phyloP scores from a whole-genome alignment of 2,888 invertebrate species.

The Blomia tropicalis region DNA sequence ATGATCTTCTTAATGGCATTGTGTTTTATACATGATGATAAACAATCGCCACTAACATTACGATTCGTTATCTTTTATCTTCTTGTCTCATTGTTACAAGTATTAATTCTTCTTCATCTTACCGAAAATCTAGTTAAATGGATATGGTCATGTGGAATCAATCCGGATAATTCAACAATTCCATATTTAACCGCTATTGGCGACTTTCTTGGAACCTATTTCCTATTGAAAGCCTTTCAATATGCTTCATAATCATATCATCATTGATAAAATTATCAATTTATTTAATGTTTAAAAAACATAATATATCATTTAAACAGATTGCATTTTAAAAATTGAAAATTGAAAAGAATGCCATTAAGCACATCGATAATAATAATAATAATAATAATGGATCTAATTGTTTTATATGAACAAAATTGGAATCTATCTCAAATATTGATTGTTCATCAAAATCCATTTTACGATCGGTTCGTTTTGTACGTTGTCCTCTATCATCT shows the following conservation, averaged over 20 bases:
- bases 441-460: too few relatives aligned
- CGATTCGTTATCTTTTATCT: conserved; percentile 60
- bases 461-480: too few relatives aligned
- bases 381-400: too few relatives aligned
- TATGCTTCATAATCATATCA: background rate
- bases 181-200: conserved; percentile 84
- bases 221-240: conserved; percentile 56
- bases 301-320: too few relatives aligned
- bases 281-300: too few relatives aligned
- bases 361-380: too few relatives aligned
- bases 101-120: conserved; percentile 52
- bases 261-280: too few relatives aligned
- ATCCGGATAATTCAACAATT: conserved; percentile 84
- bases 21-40: background rate
- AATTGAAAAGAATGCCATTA: too few relatives aligned
- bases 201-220: conserved; percentile 69
- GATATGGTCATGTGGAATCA: conserved; percentile 73
- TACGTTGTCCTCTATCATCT: too few relatives aligned
- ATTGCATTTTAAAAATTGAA: too few relatives aligned
- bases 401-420: too few relatives aligned
- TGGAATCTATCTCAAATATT: too few relatives aligned
- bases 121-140: conserved; percentile 69
- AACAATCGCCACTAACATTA: conserved; percentile 43
- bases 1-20: conserved; percentile 46
- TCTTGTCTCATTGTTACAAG: conserved; percentile 36